Percentiles rank a stretch among this genome's conserved stretches.
phyloP scores from a whole-genome alignment of 2,888 invertebrate species.

The Drosophila pseudotakahashii region DNA sequence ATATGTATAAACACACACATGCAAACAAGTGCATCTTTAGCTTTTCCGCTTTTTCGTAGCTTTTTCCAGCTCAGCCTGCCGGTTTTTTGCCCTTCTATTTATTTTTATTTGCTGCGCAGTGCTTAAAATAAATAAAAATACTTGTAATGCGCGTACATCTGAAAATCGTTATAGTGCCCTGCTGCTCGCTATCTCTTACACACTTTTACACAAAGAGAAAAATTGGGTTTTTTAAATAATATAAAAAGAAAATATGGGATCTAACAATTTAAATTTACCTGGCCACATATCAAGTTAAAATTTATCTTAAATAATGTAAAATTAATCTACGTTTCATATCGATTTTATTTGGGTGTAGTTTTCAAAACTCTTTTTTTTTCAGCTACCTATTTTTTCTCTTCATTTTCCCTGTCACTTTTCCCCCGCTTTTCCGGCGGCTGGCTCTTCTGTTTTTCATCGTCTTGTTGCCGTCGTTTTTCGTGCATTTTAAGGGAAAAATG shows the following conservation, averaged over 20 bases:
- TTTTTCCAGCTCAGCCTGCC: constrained; percentile 10
- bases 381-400: not conserved
- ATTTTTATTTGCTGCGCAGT: constrained; percentile 27
- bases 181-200: not conserved
- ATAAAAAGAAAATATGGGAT: too few species aligned
- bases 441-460: constrained; percentile 12
- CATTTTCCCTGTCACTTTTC: constrained; percentile 7
- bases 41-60: not conserved
- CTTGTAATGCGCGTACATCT: constrained; percentile 35
- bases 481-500: constrained; percentile 51
- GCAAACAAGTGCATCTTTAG: constrained; percentile 23
- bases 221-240: too few species aligned
- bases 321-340: too few species aligned
- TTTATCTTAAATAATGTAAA: too few species aligned
- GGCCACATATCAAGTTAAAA: too few species aligned
- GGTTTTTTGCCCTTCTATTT: constrained; percentile 21
- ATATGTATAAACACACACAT: not conserved
- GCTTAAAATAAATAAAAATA: constrained; percentile 43
- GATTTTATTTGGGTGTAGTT: too few species aligned
- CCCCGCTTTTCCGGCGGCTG: constrained; percentile 28
- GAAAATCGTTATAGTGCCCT: constrained; percentile 33
- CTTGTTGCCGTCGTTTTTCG: constrained; percentile 36
- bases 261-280: too few species aligned
- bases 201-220: constrained; percentile 4
- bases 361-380: not conserved